Conservation (phyloP, 1,140 invertebrate genomes). For the Brachionus manjavacas region DNA sequence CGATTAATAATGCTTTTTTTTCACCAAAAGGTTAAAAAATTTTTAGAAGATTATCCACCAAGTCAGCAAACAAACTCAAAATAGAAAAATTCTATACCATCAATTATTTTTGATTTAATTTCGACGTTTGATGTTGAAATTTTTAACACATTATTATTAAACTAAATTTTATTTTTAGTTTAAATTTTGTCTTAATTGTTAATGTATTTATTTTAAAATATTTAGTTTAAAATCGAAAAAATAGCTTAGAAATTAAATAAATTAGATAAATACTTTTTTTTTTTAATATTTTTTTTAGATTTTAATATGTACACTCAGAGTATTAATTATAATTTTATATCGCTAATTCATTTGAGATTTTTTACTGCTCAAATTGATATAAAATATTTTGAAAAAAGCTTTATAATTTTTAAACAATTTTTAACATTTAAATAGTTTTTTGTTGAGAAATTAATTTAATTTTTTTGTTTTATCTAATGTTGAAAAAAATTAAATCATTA, state of each 20-base stretch:
- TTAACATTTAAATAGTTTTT: no score
- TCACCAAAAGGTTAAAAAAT: not conserved
- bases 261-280: not conserved
- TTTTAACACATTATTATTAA: not conserved
- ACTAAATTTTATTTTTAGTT: slow-evolving; percentile 12
- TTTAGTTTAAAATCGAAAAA: not conserved
- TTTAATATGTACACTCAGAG: no score
- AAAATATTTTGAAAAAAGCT: no score
- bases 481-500: no score
- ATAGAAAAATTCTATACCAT: not conserved
- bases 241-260: not conserved
- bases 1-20: no score
- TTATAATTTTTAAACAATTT: no score
- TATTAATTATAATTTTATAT: no score
- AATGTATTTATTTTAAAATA: slow-evolving; percentile 17
- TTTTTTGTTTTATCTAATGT: no score
- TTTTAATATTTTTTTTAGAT: not conserved
- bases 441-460: no score
- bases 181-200: slow-evolving; percentile 3
- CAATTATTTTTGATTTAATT: not conserved
- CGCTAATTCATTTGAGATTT: no score
- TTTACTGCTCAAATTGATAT: no score
- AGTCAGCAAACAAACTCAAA: not conserved
- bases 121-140: not conserved
- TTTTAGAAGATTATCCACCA: not conserved